phyloP scores from a whole-genome alignment of 2,888 invertebrate genomes.

The Microplitis manilae region DNA sequence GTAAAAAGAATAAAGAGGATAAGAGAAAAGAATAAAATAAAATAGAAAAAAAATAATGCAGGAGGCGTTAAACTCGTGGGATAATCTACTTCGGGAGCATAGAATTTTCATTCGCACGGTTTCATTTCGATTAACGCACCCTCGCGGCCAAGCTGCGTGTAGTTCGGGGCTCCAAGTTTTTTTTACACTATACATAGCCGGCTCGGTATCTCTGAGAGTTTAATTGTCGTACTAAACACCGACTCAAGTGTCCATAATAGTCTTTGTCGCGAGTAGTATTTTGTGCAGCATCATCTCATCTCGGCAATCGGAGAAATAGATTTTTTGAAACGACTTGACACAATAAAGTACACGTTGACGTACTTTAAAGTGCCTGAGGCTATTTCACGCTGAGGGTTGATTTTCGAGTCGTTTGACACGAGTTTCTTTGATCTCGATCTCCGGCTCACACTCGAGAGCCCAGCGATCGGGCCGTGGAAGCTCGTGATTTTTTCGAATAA shows the following conservation, averaged over 20 bases:
- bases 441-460: too few relatives aligned
- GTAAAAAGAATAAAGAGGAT: constrained; percentile 35
- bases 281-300: neutral
- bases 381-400: neutral
- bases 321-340: neutral
- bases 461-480: too few relatives aligned
- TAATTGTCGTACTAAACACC: neutral
- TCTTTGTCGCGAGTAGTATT: neutral
- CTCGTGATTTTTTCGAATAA: too few relatives aligned
- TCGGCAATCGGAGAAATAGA: neutral
- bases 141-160: constrained; percentile 39
- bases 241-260: neutral
- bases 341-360: neutral
- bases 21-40: constrained; percentile 34
- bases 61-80: constrained; percentile 58
- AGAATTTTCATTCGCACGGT: constrained; percentile 70
- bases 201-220: neutral
- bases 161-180: neutral
- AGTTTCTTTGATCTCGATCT: constrained; percentile 23
- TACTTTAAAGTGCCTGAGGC: neutral
- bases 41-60: neutral
- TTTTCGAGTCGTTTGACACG: neutral
- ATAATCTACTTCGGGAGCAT: constrained; percentile 56
- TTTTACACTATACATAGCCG: neutral
- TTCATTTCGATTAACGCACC: constrained; percentile 69